Percentiles rank a stretch among this genome's conserved stretches.
Evolutionary conservation across 2,113 vertebrate species (phyloP).

Genomic region (Sylvicapra grimmia): DNA sequence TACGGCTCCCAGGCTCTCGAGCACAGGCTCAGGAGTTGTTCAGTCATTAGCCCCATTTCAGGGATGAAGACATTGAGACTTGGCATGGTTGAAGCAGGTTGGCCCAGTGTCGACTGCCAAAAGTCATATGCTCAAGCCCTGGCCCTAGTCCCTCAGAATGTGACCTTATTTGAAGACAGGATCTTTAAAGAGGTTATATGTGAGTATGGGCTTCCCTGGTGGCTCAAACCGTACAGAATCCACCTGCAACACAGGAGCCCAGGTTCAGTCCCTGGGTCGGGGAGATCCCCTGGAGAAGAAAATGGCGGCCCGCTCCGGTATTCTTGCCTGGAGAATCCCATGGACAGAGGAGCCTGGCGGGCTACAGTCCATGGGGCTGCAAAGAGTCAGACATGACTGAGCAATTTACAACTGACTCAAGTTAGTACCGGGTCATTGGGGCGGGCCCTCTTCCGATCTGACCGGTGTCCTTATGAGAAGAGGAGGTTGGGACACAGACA

Average conservation of each 20-base stretch:
- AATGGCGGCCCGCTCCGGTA: background rate
- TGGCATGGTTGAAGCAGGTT: rapidly evolving
- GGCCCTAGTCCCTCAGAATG: background rate
- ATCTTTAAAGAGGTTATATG: background rate
- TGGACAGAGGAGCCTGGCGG: background rate
- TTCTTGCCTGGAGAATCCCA: background rate
- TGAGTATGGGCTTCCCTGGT: background rate
- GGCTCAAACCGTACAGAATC: background rate
- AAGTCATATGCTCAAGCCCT: background rate
- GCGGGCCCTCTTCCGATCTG: background rate
- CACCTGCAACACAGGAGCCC: background rate
- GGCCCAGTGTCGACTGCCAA: too few relatives aligned
- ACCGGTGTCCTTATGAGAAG: background rate
- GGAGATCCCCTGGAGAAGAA: background rate
- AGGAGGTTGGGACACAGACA: background rate
- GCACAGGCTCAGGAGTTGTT: background rate
- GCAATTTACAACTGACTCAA: background rate
- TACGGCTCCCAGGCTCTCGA: background rate
- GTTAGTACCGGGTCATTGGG: background rate
- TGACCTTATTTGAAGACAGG: background rate
- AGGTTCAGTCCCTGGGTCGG: background rate
- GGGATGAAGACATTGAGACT: background rate
- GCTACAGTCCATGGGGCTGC: background rate
- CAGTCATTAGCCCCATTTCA: background rate
- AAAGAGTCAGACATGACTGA: background rate